Percentiles rank a stretch among this genome's conserved stretches.
These are phyloP conservation scores for Paraplagusia blochii DNA, from an alignment of 2,113 vertebrate species.

Conservation along the genomic window DNA sequence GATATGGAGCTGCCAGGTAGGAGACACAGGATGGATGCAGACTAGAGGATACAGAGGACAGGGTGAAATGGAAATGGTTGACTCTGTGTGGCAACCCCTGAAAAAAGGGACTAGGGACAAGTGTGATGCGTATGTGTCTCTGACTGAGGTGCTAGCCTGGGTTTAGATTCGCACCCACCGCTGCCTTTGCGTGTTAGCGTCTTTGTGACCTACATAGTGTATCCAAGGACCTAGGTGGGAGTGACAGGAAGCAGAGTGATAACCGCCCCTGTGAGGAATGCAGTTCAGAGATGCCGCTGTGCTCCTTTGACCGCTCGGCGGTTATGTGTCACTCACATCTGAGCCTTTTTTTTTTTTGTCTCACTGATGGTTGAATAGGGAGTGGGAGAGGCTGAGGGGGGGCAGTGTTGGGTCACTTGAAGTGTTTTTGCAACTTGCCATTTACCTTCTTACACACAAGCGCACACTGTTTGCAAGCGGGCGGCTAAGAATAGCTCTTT, in stretches of 20 bases:
- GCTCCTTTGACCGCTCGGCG: slow-evolving; percentile 8
- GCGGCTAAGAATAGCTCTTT: slow-evolving; percentile 42
- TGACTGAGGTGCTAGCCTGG: background rate
- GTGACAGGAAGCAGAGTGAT: slow-evolving; percentile 16
- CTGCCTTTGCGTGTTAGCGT: background rate
- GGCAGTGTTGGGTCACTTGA: slow-evolving; percentile 26
- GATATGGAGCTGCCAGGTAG: too few relatives aligned
- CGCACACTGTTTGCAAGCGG: slow-evolving; percentile 14
- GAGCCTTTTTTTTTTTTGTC: slow-evolving; percentile 29
- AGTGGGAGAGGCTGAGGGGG: background rate
- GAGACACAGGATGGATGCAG: too few relatives aligned
- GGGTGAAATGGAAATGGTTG: too few relatives aligned
- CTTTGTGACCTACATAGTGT: slow-evolving; percentile 5
- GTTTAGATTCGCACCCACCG: background rate
- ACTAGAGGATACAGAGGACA: too few relatives aligned
- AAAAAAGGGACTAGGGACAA: too few relatives aligned
- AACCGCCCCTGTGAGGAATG: slow-evolving; percentile 14
- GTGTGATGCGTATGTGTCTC: background rate
- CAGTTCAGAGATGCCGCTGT: slow-evolving; percentile 17
- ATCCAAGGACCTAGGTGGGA: background rate
- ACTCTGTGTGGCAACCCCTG: too few relatives aligned
- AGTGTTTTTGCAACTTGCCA: slow-evolving; percentile 32
- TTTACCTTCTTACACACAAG: slow-evolving; percentile 7
- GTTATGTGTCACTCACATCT: slow-evolving; percentile 51
- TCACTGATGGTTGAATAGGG: slow-evolving; percentile 4